A percentile compares a stretch with the other conserved stretches of the same genome.
phyloP scores from a whole-genome alignment of 2,113 vertebrate genomes.

The Australoheros scitulus region DNA sequence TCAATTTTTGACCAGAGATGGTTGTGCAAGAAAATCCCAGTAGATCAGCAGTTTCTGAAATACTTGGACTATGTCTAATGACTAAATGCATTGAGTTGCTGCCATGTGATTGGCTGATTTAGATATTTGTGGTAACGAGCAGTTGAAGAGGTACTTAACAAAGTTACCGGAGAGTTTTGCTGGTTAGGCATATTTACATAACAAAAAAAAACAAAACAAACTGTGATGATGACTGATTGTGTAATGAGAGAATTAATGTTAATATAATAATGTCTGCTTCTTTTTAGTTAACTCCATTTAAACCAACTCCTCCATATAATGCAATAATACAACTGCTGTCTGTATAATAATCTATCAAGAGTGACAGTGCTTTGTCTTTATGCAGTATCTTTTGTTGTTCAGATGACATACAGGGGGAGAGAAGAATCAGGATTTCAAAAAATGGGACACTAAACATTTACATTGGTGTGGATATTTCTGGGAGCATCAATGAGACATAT shows the following conservation, averaged over 20 bases:
- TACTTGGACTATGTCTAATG: neutral
- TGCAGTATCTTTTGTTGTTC: conserved; percentile 10
- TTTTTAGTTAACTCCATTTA: neutral
- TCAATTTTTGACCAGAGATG: neutral
- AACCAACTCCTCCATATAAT: too few relatives aligned
- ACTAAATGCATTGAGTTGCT: too few relatives aligned
- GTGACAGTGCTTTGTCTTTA: neutral
- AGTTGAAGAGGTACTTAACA: neutral
- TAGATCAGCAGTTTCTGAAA: neutral
- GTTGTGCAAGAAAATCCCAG: neutral
- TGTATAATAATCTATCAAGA: neutral
- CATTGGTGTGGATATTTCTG: conserved; percentile 79
- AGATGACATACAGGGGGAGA: conserved; percentile 63
- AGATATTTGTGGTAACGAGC: neutral
- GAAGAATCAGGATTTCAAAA: conserved; percentile 56
- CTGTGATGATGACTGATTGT: neutral
- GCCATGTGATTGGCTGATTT: neutral
- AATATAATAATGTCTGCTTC: neutral
- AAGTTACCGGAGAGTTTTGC: neutral
- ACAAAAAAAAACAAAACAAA: neutral
- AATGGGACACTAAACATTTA: conserved; percentile 78
- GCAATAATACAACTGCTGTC: too few relatives aligned
- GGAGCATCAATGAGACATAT: conserved; percentile 48
- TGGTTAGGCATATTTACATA: neutral
- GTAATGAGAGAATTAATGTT: neutral